Conservation (phyloP, 37 sponge, comb jelly and placozoan species). For the Chondrosia reniformis region DNA sequence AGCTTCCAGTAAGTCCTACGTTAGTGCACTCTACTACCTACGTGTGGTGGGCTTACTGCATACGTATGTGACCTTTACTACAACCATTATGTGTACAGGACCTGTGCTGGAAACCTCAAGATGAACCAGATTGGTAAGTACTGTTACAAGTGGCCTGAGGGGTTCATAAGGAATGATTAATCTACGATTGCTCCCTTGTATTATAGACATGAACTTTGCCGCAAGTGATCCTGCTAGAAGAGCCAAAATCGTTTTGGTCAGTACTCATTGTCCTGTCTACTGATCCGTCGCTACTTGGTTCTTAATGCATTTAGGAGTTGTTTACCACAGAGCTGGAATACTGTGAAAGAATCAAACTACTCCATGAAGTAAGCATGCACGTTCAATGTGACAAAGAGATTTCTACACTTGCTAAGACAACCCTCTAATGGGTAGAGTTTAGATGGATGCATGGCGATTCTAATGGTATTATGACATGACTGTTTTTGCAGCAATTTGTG, state of each 20-base stretch:
- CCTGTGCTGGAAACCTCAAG: neutral
- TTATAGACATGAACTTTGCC: constrained; percentile 51
- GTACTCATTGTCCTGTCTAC: neutral
- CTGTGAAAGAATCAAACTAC: constrained; percentile 42
- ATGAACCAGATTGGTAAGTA: constrained; percentile 37
- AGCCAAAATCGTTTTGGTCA: constrained; percentile 71
- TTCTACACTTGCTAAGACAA: neutral
- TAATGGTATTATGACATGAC: neutral
- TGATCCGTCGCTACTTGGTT: neutral
- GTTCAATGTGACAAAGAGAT: neutral
- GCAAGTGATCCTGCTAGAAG: constrained; percentile 55
- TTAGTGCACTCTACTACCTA: neutral
- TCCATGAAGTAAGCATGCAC: constrained; percentile 55
- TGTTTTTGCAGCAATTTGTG: constrained; percentile 47
- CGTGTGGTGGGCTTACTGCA: neutral
- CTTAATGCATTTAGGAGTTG: constrained; percentile 56
- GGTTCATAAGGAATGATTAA: too few species aligned
- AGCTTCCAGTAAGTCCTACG: constrained; percentile 41
- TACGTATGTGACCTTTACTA: neutral
- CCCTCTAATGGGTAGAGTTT: neutral
- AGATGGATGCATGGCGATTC: neutral
- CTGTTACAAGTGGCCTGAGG: neutral
- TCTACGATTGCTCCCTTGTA: neutral
- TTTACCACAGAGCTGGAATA: constrained; percentile 68
- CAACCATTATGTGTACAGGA: neutral